phyloP scores from a whole-genome alignment of 2,888 invertebrate genomes.

The Barypeithes pellucidus region DNA sequence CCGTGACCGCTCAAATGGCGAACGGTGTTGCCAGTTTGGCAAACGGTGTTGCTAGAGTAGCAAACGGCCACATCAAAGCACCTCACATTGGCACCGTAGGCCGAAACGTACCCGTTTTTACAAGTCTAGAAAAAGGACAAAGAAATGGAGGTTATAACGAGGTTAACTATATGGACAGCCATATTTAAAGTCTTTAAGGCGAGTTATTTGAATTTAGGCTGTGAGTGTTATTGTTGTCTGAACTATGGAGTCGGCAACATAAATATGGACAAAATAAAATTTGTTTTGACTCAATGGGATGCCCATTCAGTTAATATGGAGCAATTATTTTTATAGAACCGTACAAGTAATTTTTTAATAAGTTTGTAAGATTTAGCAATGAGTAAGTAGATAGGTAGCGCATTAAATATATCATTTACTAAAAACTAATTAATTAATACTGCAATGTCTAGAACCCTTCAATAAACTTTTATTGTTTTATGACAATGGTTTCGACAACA shows the following conservation, averaged over 20 bases:
- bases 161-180: conserved; percentile 66
- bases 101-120: conserved; percentile 57
- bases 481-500: too few species aligned
- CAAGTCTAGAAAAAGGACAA: conserved; percentile 55
- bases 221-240: conserved; percentile 19
- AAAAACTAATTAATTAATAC: too few species aligned
- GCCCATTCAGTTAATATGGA: too few species aligned
- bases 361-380: neutral
- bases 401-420: neutral
- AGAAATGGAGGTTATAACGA: conserved; percentile 60
- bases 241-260: too few species aligned
- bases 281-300: too few species aligned
- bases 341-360: neutral
- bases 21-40: conserved; percentile 60
- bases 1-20: conserved; percentile 59
- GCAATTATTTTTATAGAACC: neutral
- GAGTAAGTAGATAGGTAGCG: neutral
- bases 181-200: conserved; percentile 60
- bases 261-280: too few species aligned
- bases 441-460: too few species aligned
- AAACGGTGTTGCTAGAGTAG: conserved; percentile 53
- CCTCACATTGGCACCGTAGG: conserved; percentile 67
- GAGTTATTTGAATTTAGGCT: conserved; percentile 40
- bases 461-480: too few species aligned
- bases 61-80: conserved; percentile 66